These are phyloP conservation scores for Gadus chalcogrammus DNA, from an alignment of 2,113 vertebrate genomes.

Conservation along the genomic window DNA sequence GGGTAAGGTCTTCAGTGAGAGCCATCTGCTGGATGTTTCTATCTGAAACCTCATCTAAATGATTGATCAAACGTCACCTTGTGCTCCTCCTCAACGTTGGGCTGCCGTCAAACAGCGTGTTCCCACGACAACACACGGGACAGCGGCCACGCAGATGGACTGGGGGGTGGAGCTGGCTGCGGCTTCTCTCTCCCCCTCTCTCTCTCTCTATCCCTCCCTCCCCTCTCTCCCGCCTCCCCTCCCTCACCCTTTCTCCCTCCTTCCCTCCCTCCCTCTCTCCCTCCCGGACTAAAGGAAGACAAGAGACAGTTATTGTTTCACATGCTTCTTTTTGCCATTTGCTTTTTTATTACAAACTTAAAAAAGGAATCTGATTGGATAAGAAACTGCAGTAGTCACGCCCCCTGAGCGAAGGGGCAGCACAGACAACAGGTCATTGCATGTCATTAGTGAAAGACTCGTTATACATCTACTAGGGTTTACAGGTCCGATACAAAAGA, in stretches of 20 bases:
- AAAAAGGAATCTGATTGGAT: slow-evolving; percentile 76
- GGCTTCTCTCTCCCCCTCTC: not conserved
- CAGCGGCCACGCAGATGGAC: too few species aligned
- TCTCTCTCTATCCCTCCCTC: not conserved
- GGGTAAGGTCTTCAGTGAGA: slow-evolving; percentile 45
- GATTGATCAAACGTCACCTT: slow-evolving; percentile 59
- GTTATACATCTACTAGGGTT: slow-evolving; percentile 65
- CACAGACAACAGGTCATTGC: slow-evolving; percentile 78
- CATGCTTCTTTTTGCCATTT: slow-evolving; percentile 69
- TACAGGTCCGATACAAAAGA: slow-evolving; percentile 72
- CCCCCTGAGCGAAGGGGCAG: slow-evolving; percentile 46
- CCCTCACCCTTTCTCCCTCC: not conserved
- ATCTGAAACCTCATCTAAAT: slow-evolving; percentile 45
- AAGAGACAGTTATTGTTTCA: slow-evolving; percentile 51
- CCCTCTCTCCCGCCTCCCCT: too few species aligned
- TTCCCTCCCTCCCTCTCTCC: too few species aligned
- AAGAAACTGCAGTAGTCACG: slow-evolving; percentile 75
- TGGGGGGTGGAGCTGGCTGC: not conserved
- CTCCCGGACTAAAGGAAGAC: slow-evolving; percentile 29
- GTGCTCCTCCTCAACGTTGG: slow-evolving; percentile 39
- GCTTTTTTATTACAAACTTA: slow-evolving; percentile 77
- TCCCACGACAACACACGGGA: not conserved
- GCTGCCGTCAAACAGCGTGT: not conserved
- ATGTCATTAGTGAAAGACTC: slow-evolving; percentile 73
- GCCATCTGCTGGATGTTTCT: slow-evolving; percentile 35